Base-by-base conservation (phyloP, 2,888 invertebrate species). In the Cryptocheilus praepositus region DNA sequence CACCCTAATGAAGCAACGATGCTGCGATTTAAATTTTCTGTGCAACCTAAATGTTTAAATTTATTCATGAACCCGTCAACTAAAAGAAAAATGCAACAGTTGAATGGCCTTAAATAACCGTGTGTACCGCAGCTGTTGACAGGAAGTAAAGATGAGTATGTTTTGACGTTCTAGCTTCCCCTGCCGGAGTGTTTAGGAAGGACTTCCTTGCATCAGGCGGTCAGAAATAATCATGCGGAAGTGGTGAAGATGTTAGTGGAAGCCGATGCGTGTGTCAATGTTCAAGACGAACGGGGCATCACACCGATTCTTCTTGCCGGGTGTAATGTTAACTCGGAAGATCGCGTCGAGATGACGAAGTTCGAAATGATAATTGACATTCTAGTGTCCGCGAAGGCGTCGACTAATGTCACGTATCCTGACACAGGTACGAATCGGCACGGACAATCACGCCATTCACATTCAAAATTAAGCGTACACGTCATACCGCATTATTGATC, bases 261-360 rank as follows among this genome's bases (percentile, higher is more conserved):
- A 60, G 83, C 81, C 43, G 84, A 83, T 0, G 87, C 87, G 5
- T 70, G 86, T 53, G 86, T 86, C 36, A 88, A 89, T 70, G 81
- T 70, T 11, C 70, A 75, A 66, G 90, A 90, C 79, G 85, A 85
- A 51, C 82, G 83, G 22, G 87, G 86, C 46, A 80, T 86, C 51
- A 89, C 89, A 16, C 89, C 90, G 3, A 76, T 89, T 61, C 81
- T 90, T 46, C 71, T 90, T 45, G 87, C 89, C 3, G 89, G 89
- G 8, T 81, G 76, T 15, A 82, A 84, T 25, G 81, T 86, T 28
- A 70, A 82, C 70, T 70, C 21, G 15, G 60, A 82, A 21, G 60
- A 78, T 63, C 11, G 36, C 3, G 58, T 59, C 4, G 81, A 76
- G 25, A 61, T 84, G 65, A 53, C 71, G 4, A 77, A 79, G 43